phyloP scores from a whole-genome alignment of 2,888 invertebrate species.

The Ctena decussata region DNA sequence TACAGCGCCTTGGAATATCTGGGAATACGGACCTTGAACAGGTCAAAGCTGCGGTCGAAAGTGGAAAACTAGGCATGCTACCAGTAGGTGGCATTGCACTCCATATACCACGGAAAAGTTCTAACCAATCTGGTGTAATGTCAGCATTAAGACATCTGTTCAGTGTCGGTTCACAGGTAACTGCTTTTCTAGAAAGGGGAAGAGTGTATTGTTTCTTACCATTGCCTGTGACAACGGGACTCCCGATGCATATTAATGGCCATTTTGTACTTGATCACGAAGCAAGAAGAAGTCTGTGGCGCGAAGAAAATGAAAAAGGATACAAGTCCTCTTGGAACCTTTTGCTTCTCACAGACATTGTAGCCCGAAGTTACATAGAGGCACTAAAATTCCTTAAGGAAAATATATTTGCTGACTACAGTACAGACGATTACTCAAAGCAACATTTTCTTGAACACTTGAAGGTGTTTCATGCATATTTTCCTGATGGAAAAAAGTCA shows the following conservation, averaged over 20 bases:
- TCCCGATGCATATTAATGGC: conserved; percentile 82
- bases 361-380: conserved; percentile 76
- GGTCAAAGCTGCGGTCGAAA: conserved; percentile 64
- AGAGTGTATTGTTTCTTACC: conserved; percentile 76
- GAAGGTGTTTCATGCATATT: background rate
- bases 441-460: background rate
- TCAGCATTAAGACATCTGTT: background rate
- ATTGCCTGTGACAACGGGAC: conserved; percentile 75
- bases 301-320: conserved; percentile 21
- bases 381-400: conserved; percentile 46
- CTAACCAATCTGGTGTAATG: too few relatives aligned
- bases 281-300: conserved; percentile 70
- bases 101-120: background rate
- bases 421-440: background rate
- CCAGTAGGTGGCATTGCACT: conserved; percentile 77
- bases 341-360: conserved; percentile 66
- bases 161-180: background rate
- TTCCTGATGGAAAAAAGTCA: conserved; percentile 34
- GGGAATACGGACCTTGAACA: conserved; percentile 19
- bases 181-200: background rate
- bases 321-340: conserved; percentile 78
- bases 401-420: background rate
- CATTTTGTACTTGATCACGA: conserved; percentile 80
- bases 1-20: conserved; percentile 61
- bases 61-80: conserved; percentile 69